Base-by-base conservation (phyloP, 2,797 vertebrate species). In the Sebastes nivosus region DNA sequence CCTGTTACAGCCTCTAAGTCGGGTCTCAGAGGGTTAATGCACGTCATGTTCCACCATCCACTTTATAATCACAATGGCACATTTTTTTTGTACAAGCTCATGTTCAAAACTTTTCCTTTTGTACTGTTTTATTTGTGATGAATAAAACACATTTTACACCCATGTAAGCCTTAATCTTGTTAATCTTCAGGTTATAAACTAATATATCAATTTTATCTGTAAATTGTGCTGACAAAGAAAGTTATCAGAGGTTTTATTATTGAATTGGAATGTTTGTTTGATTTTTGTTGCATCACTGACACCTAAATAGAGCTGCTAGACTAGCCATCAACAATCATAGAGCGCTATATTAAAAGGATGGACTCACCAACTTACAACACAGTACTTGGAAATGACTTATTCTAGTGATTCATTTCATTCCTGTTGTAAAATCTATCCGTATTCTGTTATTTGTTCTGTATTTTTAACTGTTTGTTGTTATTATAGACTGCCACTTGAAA, bases 91-190 rank as follows among this genome's bases (percentile, higher is more conserved):
- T 69, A 83, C 63, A 72, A 71, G 4, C 55, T 74, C 18, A 18
- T 75, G 25, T 29, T 80, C 30, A 72, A 72, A 79, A 34, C 9
- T 18, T 71, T 73, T 14, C 71, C 71, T 72, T 89, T 90, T 86
- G 34, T 83, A 84, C 70, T 30, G 10, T 73, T 82, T 76, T 60
- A 27, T 80, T 75, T 82, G 69, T 76, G 8, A 76, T 66, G 12
- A 87, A 92, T 92, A 84, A 90, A 92, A 77, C 16, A 82, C 18
- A 71, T 80, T 82, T 75, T 71, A 82, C 77, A 88, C 29, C 54
- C 50, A 34, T 29, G 1, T 36, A 16, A 34, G 6, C 5, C 42
- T 68, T 63, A 2, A 0, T 54, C 50, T 6, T 7, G 13, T 42
- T 77, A 42, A 4, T 64, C 57, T 60, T 52, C 12, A 24, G 6